Evolutionary conservation across 2,888 invertebrate genomes (phyloP).

Genomic region (Heliconius hortense): DNA sequence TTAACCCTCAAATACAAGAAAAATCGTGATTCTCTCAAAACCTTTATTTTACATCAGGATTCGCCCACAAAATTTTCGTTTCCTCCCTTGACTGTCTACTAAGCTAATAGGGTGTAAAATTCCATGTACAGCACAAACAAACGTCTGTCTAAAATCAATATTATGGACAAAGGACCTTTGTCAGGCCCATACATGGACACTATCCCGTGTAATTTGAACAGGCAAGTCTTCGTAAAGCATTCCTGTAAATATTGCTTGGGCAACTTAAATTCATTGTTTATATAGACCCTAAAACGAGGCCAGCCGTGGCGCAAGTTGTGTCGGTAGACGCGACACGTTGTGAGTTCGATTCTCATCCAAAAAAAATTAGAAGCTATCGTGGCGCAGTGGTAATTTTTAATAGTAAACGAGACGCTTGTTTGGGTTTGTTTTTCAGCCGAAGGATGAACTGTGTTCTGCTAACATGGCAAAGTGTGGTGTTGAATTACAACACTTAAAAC

Average conservation of each 20-base stretch:
- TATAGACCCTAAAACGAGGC: too few relatives aligned
- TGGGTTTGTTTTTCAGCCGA: background rate
- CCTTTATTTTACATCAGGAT: background rate
- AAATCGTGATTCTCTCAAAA: background rate
- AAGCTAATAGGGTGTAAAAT: background rate
- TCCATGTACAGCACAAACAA: slow-evolving; percentile 9
- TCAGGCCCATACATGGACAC: background rate
- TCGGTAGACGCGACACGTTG: too few relatives aligned
- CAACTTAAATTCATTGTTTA: background rate
- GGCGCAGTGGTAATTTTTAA: background rate
- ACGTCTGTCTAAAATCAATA: slow-evolving; percentile 18
- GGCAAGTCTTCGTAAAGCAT: slow-evolving; percentile 11
- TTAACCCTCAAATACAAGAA: too few relatives aligned
- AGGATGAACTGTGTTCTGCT: too few relatives aligned
- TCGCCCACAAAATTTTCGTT: background rate
- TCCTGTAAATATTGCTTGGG: slow-evolving; percentile 6
- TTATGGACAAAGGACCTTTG: slow-evolving; percentile 6
- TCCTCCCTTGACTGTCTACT: background rate
- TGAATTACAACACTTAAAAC: too few relatives aligned
- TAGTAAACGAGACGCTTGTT: background rate
- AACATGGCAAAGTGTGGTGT: too few relatives aligned
- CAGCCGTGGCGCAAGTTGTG: too few relatives aligned
- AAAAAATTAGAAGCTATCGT: background rate
- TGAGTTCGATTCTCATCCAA: too few relatives aligned
- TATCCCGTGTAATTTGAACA: slow-evolving; percentile 7